A percentile compares a stretch with the other conserved stretches of the same genome.
Evolutionary conservation across 2,113 vertebrate genomes (phyloP).

Genomic region (Gambusia affinis): DNA sequence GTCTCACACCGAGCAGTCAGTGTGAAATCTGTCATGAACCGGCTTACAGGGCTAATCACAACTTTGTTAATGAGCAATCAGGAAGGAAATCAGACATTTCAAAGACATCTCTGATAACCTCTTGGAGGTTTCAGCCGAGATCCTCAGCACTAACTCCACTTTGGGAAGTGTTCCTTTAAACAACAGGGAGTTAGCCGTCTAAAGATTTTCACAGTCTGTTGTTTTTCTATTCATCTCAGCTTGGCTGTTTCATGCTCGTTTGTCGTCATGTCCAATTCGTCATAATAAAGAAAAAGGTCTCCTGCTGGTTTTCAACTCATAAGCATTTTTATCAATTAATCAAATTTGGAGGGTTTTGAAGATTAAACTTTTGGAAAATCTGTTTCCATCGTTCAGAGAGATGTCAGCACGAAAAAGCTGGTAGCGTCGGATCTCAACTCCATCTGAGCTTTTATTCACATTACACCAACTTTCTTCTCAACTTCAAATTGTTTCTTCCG

Average conservation of each 20-base stretch:
- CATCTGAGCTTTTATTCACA: no score
- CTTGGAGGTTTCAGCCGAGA: conserved; percentile 5
- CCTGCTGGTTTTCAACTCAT: conserved; percentile 25
- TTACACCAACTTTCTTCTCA: no score
- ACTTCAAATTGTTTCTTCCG: no score
- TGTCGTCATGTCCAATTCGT: conserved; percentile 1
- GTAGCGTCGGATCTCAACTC: no score
- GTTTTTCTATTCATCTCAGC: conserved; percentile 50
- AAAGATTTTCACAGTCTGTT: conserved; percentile 47
- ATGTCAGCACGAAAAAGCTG: no score
- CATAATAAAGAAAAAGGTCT: not conserved
- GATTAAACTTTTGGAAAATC: no score
- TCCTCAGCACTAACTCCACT: conserved; percentile 24
- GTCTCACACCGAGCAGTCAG: not conserved
- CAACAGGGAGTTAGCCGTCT: conserved; percentile 40
- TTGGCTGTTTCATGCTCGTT: conserved; percentile 39
- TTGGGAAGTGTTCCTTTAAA: conserved; percentile 35
- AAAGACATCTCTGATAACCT: conserved; percentile 23
- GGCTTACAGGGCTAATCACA: conserved; percentile 6
- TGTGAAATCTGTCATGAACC: not conserved
- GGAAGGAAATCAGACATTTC: conserved; percentile 24
- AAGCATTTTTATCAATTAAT: no score
- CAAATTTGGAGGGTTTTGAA: no score
- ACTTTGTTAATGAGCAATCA: conserved; percentile 14
- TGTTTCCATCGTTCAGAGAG: no score